Evolutionary conservation across 2,888 invertebrate genomes (phyloP).

Genomic region (Caenorhabditis afra): DNA sequence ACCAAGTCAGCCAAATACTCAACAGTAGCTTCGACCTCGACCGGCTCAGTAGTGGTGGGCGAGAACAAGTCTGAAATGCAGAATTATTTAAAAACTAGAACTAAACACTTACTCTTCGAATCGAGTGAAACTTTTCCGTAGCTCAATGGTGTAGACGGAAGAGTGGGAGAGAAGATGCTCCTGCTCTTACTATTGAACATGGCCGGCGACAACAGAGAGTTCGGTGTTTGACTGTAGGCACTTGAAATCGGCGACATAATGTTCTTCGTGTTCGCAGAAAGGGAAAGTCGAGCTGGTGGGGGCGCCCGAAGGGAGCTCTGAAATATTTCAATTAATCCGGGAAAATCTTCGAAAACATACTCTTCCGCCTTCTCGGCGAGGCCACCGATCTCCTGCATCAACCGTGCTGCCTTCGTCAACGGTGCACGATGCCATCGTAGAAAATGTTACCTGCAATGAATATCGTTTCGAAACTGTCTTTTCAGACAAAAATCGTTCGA

Average conservation of each 20-base stretch:
- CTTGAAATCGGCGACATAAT: conserved; percentile 46
- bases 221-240: conserved; percentile 48
- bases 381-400: conserved; percentile 18
- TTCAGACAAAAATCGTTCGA: too few relatives aligned
- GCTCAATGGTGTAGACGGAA: conserved; percentile 51
- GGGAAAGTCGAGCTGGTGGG: conserved; percentile 51
- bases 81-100: neutral
- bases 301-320: conserved; percentile 48
- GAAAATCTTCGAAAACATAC: neutral
- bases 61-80: conserved; percentile 32
- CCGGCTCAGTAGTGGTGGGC: conserved; percentile 38
- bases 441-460: too few relatives aligned
- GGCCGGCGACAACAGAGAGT: conserved; percentile 43
- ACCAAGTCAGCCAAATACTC: conserved; percentile 73
- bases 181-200: conserved; percentile 28
- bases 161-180: conserved; percentile 47
- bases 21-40: conserved; percentile 62
- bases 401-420: too few relatives aligned
- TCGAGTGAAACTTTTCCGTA: conserved; percentile 46
- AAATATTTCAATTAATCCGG: neutral
- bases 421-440: too few relatives aligned
- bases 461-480: too few relatives aligned
- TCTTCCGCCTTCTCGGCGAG: conserved; percentile 27
- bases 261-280: conserved; percentile 26
- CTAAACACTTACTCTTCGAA: conserved; percentile 17